Percentiles rank a stretch among this genome's conserved stretches.
These are phyloP conservation scores for Phylloscopus trochilus DNA, from an alignment of 2,113 vertebrate genomes.

Conservation along the genomic window DNA sequence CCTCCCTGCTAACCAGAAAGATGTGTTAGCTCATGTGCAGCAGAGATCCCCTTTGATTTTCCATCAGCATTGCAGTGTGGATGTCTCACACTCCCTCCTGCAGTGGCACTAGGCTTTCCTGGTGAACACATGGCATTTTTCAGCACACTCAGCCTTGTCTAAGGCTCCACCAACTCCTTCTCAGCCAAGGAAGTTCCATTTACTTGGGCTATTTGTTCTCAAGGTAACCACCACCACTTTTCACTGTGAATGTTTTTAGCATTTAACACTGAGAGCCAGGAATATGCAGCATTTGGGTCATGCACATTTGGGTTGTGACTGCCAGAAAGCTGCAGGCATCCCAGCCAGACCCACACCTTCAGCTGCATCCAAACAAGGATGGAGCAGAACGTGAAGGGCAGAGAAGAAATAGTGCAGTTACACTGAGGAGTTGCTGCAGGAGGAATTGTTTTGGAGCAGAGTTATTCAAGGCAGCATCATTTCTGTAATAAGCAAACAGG, in stretches of 20 bases:
- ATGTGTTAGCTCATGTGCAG: neutral
- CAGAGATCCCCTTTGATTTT: neutral
- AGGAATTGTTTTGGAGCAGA: neutral
- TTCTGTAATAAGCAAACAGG: neutral
- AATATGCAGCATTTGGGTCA: accelerated
- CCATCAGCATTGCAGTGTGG: neutral
- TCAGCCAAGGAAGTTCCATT: neutral
- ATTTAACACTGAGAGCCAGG: neutral
- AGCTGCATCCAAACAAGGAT: neutral
- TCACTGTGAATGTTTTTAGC: neutral
- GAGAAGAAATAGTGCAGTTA: neutral
- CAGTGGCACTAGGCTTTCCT: neutral
- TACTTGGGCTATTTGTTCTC: neutral
- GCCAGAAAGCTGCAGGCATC: neutral
- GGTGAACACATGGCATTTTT: neutral
- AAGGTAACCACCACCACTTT: neutral
- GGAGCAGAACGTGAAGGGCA: neutral
- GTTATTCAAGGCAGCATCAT: neutral
- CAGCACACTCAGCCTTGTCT: neutral
- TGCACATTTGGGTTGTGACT: neutral
- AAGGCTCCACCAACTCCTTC: neutral
- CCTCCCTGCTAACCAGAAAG: conserved; percentile 1
- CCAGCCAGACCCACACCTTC: neutral
- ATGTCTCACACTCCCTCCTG: neutral
- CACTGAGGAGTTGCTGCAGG: neutral